A percentile compares a stretch with the other conserved stretches of the same genome.
phyloP scores from a whole-genome alignment of 2,888 invertebrate genomes.

The Dolomedes plantarius region DNA sequence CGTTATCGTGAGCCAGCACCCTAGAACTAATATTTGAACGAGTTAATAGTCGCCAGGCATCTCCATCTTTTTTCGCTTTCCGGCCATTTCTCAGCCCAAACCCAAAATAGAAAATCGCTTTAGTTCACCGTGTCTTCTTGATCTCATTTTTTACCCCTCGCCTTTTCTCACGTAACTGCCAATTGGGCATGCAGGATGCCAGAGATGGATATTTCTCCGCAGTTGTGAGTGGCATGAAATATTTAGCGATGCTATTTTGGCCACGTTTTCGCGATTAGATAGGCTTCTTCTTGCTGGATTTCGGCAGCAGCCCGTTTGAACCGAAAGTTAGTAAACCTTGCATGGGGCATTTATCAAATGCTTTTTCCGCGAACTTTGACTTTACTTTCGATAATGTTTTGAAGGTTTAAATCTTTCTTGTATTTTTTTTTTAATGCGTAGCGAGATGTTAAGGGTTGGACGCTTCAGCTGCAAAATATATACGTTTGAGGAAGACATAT shows the following conservation, averaged over 20 bases:
- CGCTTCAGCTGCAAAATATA: too few relatives aligned
- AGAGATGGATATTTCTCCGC: neutral
- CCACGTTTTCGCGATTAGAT: neutral
- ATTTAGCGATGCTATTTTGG: neutral
- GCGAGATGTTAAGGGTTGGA: too few relatives aligned
- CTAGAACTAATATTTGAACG: constrained; percentile 8
- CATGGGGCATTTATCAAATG: neutral
- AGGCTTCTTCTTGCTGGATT: neutral
- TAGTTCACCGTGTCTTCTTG: neutral
- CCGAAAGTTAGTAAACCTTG: neutral
- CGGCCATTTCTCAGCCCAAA: neutral
- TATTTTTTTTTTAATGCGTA: too few relatives aligned
- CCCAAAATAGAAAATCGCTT: neutral
- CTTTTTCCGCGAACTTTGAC: neutral
- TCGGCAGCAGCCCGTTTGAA: neutral
- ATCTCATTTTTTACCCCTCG: neutral
- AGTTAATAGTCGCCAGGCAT: neutral
- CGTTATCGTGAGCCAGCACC: constrained; percentile 1
- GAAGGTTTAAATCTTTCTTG: too few relatives aligned
- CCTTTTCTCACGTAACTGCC: neutral
- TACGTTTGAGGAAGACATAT: too few relatives aligned
- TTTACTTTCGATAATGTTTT: neutral
- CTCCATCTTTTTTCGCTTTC: neutral
- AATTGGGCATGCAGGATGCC: neutral
- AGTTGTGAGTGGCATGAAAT: neutral